Evolutionary conservation across 2,797 vertebrate genomes (phyloP).

Genomic region (Peromyscus attwateri): DNA sequence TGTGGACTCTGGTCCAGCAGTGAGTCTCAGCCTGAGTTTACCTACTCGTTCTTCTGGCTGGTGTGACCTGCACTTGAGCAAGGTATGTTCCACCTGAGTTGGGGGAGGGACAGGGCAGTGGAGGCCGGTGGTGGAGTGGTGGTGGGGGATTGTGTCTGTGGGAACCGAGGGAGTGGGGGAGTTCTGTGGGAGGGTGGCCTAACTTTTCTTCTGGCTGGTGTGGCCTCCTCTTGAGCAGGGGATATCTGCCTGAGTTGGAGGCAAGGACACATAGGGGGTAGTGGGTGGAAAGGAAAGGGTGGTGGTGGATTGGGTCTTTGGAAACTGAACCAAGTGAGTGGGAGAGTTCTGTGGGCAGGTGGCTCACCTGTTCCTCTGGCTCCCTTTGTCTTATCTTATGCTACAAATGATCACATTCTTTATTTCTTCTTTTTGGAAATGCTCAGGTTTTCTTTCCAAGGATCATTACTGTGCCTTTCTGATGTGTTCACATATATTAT

Average conservation of each 20-base stretch:
- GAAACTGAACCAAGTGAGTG: background rate
- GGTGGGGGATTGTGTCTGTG: too few relatives aligned
- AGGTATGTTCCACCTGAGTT: too few relatives aligned
- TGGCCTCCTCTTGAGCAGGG: too few relatives aligned
- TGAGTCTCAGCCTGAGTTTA: background rate
- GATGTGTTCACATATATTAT: background rate
- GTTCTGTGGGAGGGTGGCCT: too few relatives aligned
- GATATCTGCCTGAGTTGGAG: background rate
- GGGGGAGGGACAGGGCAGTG: too few relatives aligned
- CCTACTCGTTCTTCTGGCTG: background rate
- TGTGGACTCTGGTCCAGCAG: too few relatives aligned
- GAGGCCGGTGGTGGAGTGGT: too few relatives aligned
- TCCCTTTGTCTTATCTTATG: constrained; percentile 14
- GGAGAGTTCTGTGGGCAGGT: background rate
- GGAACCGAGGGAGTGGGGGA: too few relatives aligned
- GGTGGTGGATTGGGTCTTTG: background rate
- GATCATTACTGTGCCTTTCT: background rate
- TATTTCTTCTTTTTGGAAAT: background rate
- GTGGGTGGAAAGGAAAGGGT: background rate
- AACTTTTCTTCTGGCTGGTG: too few relatives aligned
- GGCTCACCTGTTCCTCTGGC: background rate
- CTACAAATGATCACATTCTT: background rate
- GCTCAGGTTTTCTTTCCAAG: background rate
- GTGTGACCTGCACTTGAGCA: too few relatives aligned
- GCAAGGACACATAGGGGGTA: background rate